Conservation (phyloP, 2,888 invertebrate genomes). For the Julus scandinavius region DNA sequence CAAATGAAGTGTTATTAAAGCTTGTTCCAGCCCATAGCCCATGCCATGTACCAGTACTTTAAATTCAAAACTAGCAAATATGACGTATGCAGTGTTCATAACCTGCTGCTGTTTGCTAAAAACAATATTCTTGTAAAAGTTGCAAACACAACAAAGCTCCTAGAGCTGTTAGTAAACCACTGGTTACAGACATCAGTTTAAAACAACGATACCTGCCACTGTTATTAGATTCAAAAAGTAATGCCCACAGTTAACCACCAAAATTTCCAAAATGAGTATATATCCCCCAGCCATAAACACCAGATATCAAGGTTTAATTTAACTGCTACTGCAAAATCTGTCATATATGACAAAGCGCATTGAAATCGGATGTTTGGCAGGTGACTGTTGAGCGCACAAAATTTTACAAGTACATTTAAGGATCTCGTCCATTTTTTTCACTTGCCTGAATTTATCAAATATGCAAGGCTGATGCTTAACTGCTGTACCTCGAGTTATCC, state of each 20-base stretch:
- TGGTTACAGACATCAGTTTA: not conserved
- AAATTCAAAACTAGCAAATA: not conserved
- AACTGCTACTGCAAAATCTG: no score
- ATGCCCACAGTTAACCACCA: not conserved
- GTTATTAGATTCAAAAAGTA: not conserved
- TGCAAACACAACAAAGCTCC: constrained; percentile 16
- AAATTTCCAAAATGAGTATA: not conserved
- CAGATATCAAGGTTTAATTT: no score
- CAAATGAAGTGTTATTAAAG: not conserved
- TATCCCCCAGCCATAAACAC: not conserved
- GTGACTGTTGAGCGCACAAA: not conserved
- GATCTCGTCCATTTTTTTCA: not conserved
- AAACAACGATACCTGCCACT: not conserved
- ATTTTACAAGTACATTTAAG: not conserved
- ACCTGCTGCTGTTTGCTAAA: not conserved
- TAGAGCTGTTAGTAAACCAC: constrained; percentile 15
- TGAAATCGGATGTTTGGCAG: no score
- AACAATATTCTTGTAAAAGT: not conserved
- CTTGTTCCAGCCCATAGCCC: not conserved
- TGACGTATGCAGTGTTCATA: not conserved
- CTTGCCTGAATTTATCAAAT: not conserved
- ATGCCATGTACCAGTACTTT: constrained; percentile 3
- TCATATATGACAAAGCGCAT: no score
- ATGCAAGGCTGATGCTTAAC: constrained; percentile 34
- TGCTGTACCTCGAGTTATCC: not conserved